These are phyloP conservation scores for Phrynosoma blainvillii DNA, from an alignment of 2,113 vertebrate genomes.

Conservation along the genomic window DNA sequence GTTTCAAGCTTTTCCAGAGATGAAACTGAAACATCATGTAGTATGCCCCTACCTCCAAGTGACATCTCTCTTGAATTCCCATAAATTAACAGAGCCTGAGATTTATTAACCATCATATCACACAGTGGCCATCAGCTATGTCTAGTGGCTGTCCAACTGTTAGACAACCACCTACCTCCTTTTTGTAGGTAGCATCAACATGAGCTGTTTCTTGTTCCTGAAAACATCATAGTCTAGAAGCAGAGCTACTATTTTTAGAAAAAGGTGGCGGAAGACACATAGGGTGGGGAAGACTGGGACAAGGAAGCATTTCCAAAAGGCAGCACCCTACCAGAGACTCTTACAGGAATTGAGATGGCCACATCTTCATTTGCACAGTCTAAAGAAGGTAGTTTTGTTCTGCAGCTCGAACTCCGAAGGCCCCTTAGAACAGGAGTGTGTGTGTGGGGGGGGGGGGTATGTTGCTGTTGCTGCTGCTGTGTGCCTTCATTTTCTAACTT, in stretches of 20 bases:
- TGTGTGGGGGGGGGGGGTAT: too few relatives aligned
- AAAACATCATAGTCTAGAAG: background rate
- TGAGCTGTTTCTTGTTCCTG: background rate
- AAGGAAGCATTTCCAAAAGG: background rate
- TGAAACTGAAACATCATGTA: slow-evolving; percentile 16
- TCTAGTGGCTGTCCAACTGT: background rate
- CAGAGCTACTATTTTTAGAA: background rate
- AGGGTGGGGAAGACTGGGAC: background rate
- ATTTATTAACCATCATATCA: background rate
- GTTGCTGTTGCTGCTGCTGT: too few relatives aligned
- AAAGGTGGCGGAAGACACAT: background rate
- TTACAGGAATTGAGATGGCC: too few relatives aligned
- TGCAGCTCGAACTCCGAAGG: too few relatives aligned
- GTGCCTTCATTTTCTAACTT: too few relatives aligned
- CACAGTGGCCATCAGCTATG: background rate
- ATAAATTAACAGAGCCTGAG: background rate
- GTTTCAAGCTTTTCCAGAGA: slow-evolving; percentile 35
- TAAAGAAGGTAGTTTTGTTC: too few relatives aligned
- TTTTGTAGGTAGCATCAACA: background rate
- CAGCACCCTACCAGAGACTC: background rate
- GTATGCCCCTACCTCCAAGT: background rate
- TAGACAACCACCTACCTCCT: background rate
- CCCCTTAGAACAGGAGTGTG: background rate
- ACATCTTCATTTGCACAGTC: background rate
- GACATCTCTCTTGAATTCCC: background rate